Evolutionary conservation across 2,888 invertebrate species (phyloP), one percentile per base, ranked within the genome.

Genomic region (Miltochrista miniata): DNA sequence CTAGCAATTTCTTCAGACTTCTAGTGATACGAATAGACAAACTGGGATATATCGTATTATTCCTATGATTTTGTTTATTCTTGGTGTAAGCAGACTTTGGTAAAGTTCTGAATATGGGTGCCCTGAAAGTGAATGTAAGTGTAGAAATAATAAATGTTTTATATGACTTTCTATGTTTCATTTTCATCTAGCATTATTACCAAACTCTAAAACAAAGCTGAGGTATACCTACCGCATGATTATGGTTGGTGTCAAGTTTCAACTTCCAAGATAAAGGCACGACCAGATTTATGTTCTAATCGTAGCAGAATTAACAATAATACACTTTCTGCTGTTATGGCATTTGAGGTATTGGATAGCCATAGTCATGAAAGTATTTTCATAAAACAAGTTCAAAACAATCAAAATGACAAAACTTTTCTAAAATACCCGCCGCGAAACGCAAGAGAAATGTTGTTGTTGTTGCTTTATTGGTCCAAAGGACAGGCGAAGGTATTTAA

Each of bases 101-200:
- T 13, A 56, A 63, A 33, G 54, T 62, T 58, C 61, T 69, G 45
- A 68, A 56, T 67, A 61, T 74, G 55, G 69, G 64, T 53, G 62
- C 64, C 68, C 83, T 83, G 79, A 62, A 78, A 72, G 53, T 81
- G 64, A 77, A 81, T 77, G 72, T 82, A 77, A 58, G 56, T 59
- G 54, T 64, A 80, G 79, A 68, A 76, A 63, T 70, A 82, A 74
- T 80, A 83, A 85, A 51, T 70, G 56, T 74, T 81, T 68, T 72
- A 15, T 62, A 69, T 44, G 11, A 48, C 33, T 48, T 24, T 9
- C 13, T 54, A 41, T 36, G 33, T 48, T 34, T 51, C 53, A 45
- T 50, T 12, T 24, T n/a, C n/a, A n/a, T n/a, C n/a, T n/a, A n/a
- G n/a, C n/a, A 24, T 5, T 24, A 2, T 24, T 24, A 24, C 18